phyloP scores from a whole-genome alignment of 1,140 invertebrate species.

The Pseudomyrmex concolor region DNA sequence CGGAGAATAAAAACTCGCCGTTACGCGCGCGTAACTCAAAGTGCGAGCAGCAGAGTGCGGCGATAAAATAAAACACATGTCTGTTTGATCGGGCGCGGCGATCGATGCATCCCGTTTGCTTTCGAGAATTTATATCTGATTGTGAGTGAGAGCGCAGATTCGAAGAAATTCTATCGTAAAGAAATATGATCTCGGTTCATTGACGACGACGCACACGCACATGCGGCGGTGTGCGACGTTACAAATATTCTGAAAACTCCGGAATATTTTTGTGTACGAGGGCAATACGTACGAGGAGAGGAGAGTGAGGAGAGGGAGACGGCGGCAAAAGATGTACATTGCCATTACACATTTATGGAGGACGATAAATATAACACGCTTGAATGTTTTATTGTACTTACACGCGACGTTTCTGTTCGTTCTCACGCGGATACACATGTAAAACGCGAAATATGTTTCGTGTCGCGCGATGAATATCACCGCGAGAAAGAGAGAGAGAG shows the following conservation, averaged over 20 bases:
- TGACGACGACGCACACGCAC: conserved; percentile 1
- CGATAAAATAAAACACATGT: conserved; percentile 54
- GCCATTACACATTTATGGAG: conserved; percentile 13
- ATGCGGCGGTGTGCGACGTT: conserved; percentile 11
- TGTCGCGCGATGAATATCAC: conserved; percentile 42
- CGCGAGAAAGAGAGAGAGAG: conserved; percentile 1
- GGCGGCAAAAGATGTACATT: too few species aligned
- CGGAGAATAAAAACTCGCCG: conserved; percentile 42
- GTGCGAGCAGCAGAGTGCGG: not conserved
- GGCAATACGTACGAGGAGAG: not conserved
- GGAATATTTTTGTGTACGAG: conserved; percentile 32
- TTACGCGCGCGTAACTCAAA: conserved; percentile 45
- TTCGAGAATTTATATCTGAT: conserved; percentile 11
- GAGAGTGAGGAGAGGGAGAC: too few species aligned
- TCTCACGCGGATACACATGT: not conserved
- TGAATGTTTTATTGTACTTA: conserved; percentile 37
- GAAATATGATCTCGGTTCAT: conserved; percentile 50
- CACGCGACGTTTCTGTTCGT: conserved; percentile 20
- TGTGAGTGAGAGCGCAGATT: conserved; percentile 39
- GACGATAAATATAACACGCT: conserved; percentile 37
- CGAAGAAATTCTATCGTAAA: conserved; percentile 42
- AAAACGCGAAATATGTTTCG: conserved; percentile 30
- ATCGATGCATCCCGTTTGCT: conserved; percentile 43
- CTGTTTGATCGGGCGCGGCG: conserved; percentile 40
- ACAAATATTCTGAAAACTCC: conserved; percentile 31